A percentile compares a stretch with the other conserved stretches of the same genome.
phyloP scores from a whole-genome alignment of 1,140 invertebrate species.

The Acromyrmex echinatior region DNA sequence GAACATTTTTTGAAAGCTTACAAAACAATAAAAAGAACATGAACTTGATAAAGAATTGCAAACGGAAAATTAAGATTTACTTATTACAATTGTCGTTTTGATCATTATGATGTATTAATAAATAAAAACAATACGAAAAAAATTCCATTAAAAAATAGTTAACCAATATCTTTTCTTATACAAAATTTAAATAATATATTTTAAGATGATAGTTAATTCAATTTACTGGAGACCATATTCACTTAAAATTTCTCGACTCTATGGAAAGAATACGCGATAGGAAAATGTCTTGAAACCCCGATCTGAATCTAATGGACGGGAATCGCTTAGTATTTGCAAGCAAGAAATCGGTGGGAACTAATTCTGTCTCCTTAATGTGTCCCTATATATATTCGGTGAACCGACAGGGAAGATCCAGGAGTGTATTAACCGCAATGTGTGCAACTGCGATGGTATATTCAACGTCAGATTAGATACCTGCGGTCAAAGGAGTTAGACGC shows the following conservation, averaged over 20 bases:
- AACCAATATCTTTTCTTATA: not conserved
- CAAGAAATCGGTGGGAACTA: slow-evolving; percentile 42
- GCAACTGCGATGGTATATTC: slow-evolving; percentile 11
- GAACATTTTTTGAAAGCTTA: too few relatives aligned
- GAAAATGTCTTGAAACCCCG: not conserved
- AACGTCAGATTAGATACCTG: slow-evolving; percentile 52
- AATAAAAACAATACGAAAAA: not conserved
- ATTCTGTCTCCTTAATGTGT: slow-evolving; percentile 10
- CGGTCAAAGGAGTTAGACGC: slow-evolving; percentile 51
- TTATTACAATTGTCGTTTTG: too few relatives aligned
- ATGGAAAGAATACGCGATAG: not conserved
- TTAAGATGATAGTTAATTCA: not conserved
- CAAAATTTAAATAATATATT: slow-evolving; percentile 5
- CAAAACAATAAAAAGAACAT: too few relatives aligned
- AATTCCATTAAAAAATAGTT: not conserved
- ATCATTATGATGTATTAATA: too few relatives aligned
- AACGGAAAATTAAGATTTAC: too few relatives aligned
- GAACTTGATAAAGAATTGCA: too few relatives aligned
- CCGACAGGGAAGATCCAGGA: not conserved
- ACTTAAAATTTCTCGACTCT: not conserved
- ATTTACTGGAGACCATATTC: not conserved
- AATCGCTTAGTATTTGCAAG: not conserved
- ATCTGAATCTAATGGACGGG: not conserved
- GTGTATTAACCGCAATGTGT: slow-evolving; percentile 37
- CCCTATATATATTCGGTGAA: not conserved